A percentile compares a stretch with the other conserved stretches of the same genome.
Evolutionary conservation across 2,888 invertebrate genomes (phyloP).

Genomic region (Scaptomyza flava): DNA sequence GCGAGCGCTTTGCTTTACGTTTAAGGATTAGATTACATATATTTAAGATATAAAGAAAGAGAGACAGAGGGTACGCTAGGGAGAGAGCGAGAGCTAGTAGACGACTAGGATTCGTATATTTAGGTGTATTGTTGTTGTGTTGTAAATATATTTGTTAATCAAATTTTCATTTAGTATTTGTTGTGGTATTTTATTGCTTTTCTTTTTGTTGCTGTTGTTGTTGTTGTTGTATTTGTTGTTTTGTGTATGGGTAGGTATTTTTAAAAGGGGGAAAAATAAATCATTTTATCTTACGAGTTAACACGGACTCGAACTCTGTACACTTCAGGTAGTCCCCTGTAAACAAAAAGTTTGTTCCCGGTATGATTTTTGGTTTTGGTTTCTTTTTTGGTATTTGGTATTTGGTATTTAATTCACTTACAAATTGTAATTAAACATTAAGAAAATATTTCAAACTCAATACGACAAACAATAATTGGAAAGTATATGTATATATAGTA

Average conservation of each 20-base stretch:
- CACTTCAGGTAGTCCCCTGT: slow-evolving; percentile 89
- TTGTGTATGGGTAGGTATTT: slow-evolving; percentile 27
- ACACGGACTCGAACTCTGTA: slow-evolving; percentile 94
- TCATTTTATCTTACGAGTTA: slow-evolving; percentile 90
- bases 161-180: slow-evolving; percentile 37
- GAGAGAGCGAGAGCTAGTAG: slow-evolving; percentile 38
- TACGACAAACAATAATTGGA: slow-evolving; percentile 39
- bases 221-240: slow-evolving; percentile 21
- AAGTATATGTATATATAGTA: slow-evolving; percentile 5
- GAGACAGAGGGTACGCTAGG: slow-evolving; percentile 23
- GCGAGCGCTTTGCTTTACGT: slow-evolving; percentile 17
- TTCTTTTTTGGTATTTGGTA: slow-evolving; percentile 40
- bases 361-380: slow-evolving; percentile 75
- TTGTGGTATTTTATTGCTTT: slow-evolving; percentile 21
- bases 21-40: slow-evolving; percentile 5
- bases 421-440: slow-evolving; percentile 22
- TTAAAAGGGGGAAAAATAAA: slow-evolving; percentile 72
- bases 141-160: slow-evolving; percentile 27
- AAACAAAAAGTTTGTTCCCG: slow-evolving; percentile 84
- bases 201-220: slow-evolving; percentile 6
- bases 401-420: slow-evolving; percentile 35
- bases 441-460: slow-evolving; percentile 32
- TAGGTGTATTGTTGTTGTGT: slow-evolving; percentile 34
- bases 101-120: slow-evolving; percentile 48
- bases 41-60: slow-evolving; percentile 1